A percentile compares a stretch with the other conserved stretches of the same genome.
Evolutionary conservation across 2,113 vertebrate species (phyloP).

Genomic region (Dermatemys mawii): DNA sequence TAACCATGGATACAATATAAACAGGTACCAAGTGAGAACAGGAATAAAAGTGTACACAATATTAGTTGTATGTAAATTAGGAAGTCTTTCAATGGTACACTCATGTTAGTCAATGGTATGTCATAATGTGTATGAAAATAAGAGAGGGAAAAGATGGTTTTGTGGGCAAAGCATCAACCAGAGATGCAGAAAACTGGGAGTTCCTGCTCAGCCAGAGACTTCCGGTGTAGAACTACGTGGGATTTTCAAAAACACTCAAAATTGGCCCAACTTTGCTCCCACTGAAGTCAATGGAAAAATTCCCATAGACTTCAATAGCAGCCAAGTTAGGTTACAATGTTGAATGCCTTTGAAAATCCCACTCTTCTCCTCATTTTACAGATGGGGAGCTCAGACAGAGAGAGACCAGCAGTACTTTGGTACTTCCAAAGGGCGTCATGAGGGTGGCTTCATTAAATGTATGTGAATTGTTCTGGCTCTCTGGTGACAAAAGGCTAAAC

Average conservation of each 20-base stretch:
- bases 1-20: not conserved
- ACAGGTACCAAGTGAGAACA: not conserved
- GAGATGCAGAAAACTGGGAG: conserved; percentile 16
- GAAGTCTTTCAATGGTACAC: not conserved
- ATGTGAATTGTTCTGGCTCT: conserved; percentile 29
- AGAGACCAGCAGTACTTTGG: too few relatives aligned
- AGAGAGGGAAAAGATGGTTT: not conserved
- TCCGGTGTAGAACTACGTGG: not conserved
- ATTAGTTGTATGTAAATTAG: conserved; percentile 10
- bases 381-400: too few relatives aligned
- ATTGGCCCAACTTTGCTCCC: not conserved
- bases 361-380: not conserved
- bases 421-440: too few relatives aligned
- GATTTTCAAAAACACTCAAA: conserved; percentile 9
- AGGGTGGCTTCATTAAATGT: too few relatives aligned
- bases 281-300: conserved; percentile 19
- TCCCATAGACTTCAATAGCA: conserved; percentile 1
- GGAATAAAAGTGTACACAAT: not conserved
- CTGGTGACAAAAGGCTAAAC: conserved; percentile 47
- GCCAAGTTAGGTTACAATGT: not conserved
- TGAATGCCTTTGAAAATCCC: not conserved
- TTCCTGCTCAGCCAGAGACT: conserved; percentile 1
- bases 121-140: not conserved
- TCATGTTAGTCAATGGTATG: not conserved
- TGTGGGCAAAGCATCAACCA: conserved; percentile 3